Evolutionary conservation across 2,113 vertebrate genomes (phyloP).

Genomic region (Lepus europaeus): DNA sequence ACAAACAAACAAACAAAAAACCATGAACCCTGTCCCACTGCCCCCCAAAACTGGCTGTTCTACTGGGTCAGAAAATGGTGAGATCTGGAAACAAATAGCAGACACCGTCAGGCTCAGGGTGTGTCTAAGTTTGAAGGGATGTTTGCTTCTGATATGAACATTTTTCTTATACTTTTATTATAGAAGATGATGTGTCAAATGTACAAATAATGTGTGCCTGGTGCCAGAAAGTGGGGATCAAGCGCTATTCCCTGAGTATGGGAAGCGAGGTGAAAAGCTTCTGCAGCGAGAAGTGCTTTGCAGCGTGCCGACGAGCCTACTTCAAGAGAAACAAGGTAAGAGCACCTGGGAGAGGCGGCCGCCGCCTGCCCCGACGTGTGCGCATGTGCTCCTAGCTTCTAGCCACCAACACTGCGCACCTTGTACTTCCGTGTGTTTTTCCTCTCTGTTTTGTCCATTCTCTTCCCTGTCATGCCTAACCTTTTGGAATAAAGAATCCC

Average conservation of each 20-base stretch:
- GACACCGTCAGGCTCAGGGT: constrained; percentile 63
- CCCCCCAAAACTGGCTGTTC: neutral
- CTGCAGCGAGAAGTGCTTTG: constrained; percentile 99
- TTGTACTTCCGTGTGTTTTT: constrained; percentile 28
- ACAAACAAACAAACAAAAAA: neutral
- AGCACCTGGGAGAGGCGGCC: constrained; percentile 81
- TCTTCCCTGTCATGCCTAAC: constrained; percentile 79
- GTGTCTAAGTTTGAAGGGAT: constrained; percentile 85
- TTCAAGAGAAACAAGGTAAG: constrained; percentile 99
- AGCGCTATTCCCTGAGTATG: constrained; percentile 99
- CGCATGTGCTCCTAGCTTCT: constrained; percentile 78
- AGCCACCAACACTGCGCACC: constrained; percentile 61
- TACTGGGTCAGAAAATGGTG: constrained; percentile 47
- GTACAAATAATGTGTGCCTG: constrained; percentile 99
- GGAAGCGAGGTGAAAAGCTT: constrained; percentile 99
- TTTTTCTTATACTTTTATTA: constrained; percentile 90
- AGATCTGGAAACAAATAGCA: constrained; percentile 64
- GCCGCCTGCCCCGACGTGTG: constrained; percentile 63
- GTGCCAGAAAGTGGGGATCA: constrained; percentile 99
- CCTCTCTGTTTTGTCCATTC: constrained; percentile 77
- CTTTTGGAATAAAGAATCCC: constrained; percentile 82
- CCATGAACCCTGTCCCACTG: neutral
- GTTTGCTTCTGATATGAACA: constrained; percentile 88
- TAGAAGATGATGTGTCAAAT: constrained; percentile 98
- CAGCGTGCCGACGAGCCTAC: constrained; percentile 98